Evolutionary conservation across 2,888 invertebrate species (phyloP).

Genomic region (Corythucha ciliata): DNA sequence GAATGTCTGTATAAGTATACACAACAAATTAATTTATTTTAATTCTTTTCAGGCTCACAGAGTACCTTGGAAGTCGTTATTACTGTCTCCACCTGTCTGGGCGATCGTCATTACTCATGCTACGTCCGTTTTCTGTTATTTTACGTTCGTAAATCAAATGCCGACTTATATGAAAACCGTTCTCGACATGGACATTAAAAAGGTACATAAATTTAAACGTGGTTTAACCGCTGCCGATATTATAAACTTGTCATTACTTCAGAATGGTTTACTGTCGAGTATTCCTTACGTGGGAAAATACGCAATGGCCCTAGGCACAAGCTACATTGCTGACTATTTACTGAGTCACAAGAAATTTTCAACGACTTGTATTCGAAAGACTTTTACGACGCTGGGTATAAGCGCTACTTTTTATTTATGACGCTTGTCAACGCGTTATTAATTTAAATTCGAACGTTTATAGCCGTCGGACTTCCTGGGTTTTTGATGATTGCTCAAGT

Average conservation of each 20-base stretch:
- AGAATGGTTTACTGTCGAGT: conserved; percentile 76
- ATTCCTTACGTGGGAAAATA: conserved; percentile 82
- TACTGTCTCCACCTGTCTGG: conserved; percentile 69
- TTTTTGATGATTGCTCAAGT: conserved; percentile 65
- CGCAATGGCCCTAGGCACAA: conserved; percentile 63
- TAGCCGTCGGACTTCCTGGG: conserved; percentile 56
- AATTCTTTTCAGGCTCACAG: conserved; percentile 44
- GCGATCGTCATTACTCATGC: conserved; percentile 75
- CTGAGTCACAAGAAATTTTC: conserved; percentile 56
- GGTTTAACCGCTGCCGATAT: no score
- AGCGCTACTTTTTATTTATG: not conserved
- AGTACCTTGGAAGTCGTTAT: conserved; percentile 64
- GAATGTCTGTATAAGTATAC: no score
- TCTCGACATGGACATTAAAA: conserved; percentile 65
- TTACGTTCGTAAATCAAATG: conserved; percentile 77
- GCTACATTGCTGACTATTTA: conserved; percentile 63
- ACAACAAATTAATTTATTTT: no score
- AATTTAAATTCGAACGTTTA: conserved; percentile 3
- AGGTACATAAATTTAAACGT: conserved; percentile 47
- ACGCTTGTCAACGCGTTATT: not conserved
- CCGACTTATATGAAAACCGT: conserved; percentile 79
- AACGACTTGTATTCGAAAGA: conserved; percentile 62
- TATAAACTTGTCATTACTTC: no score
- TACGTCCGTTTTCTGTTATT: conserved; percentile 78
- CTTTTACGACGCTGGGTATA: conserved; percentile 53